Base-by-base conservation (phyloP, 2,888 invertebrate species). In the Calliscelio sp. region DNA sequence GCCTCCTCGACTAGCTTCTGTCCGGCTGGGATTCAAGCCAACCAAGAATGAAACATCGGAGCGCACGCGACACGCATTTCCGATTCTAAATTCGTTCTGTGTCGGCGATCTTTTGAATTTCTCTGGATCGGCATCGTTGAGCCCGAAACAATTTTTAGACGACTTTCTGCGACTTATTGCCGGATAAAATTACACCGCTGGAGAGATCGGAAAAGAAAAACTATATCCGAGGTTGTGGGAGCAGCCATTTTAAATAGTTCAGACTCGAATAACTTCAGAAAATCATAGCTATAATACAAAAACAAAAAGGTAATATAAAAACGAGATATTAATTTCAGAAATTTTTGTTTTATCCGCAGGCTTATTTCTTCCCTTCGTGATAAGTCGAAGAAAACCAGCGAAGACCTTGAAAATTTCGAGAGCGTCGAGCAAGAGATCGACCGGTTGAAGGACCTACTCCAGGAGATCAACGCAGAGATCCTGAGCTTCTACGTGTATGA, bases 361-460 rank as follows among this genome's bases (percentile, higher is more conserved):
- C 96, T 97, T 95, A 95, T 96, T 94, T 95, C 95, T 93, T 95
- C 95, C 91, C 94, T 97, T 91, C 95, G 95, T 94, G 96, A 96
- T 92, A 97, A 96, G 94, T 95, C 96, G 92, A 94, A 95, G 90
- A 96, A 96, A 93, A 95, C 96, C 91, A 95, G 95, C 93, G 95
- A 95, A 91, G 96, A 97, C 93, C 95, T 97, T 91, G 95, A 95
- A 90, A 95, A 96, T 93, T 96, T 98, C 93, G 96, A 96, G 91
- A 94, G 95, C 91, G 95, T 96, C 92, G 95, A 97, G 93, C 94
- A 94, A 90, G 95, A 95, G 90, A 96, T 97, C 90, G 95, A 96
- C 86, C 94, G 95, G 90, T 94, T 96, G 92, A 95, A 96, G 90
- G 95, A 95, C 90, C 94, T 94, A 90, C 94, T 97, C 88, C 95